phyloP scores from a whole-genome alignment of 2,888 invertebrate genomes.

The Hydrotaea diabolus region DNA sequence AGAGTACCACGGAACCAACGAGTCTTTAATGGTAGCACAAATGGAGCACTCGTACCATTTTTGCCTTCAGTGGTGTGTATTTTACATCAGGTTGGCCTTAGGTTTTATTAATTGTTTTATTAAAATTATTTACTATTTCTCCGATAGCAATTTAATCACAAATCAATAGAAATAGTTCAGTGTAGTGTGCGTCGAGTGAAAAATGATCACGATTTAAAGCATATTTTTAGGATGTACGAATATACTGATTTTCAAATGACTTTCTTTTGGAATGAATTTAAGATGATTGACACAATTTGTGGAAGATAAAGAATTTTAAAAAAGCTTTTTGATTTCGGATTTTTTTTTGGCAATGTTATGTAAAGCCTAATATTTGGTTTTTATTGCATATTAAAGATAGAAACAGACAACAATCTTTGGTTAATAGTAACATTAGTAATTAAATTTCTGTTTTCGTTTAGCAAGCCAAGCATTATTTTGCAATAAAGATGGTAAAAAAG shows the following conservation, averaged over 20 bases:
- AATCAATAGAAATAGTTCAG: too few species aligned
- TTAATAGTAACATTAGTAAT: conserved; percentile 37
- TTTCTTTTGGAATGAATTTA: neutral
- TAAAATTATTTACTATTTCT: too few species aligned
- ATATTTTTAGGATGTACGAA: conserved; percentile 36
- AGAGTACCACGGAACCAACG: too few species aligned
- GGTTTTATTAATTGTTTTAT: too few species aligned
- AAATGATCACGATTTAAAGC: neutral
- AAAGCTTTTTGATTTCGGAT: neutral
- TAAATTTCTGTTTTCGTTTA: neutral
- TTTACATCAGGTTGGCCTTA: too few species aligned
- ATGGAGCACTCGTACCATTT: too few species aligned
- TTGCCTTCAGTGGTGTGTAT: too few species aligned
- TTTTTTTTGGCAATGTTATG: neutral
- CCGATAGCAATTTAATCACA: too few species aligned
- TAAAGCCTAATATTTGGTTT: neutral
- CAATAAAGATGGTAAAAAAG: neutral
- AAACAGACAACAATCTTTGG: conserved; percentile 43
- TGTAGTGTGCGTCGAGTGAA: too few species aligned
- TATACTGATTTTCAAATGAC: neutral
- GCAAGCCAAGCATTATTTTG: conserved; percentile 18
- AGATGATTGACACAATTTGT: neutral
- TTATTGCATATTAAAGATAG: conserved; percentile 1
- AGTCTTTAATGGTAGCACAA: too few species aligned
- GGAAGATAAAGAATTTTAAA: conserved; percentile 1